Evolutionary conservation across 2,113 vertebrate species (phyloP).

Genomic region (Myrmecobius fasciatus): DNA sequence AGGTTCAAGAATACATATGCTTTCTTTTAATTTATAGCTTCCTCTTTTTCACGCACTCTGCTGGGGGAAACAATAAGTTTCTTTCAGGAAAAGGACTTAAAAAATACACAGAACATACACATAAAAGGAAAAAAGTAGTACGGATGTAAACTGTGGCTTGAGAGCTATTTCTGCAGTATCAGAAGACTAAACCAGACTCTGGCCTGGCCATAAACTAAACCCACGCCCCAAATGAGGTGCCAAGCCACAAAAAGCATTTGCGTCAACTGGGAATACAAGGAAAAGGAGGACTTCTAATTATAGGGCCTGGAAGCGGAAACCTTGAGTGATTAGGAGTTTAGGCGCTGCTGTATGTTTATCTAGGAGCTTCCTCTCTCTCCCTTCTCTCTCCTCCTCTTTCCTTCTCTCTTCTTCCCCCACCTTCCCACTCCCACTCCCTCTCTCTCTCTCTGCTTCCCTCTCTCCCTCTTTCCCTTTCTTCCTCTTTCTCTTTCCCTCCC

Average conservation of each 20-base stretch:
- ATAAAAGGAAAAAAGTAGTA: slow-evolving; percentile 85
- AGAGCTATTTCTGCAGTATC: slow-evolving; percentile 97
- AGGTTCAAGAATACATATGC: slow-evolving; percentile 71
- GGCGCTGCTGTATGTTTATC: slow-evolving; percentile 98
- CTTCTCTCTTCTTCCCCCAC: slow-evolving; percentile 61
- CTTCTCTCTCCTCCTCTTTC: slow-evolving; percentile 12
- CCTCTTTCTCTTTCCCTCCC: background rate
- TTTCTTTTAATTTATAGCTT: slow-evolving; percentile 82
- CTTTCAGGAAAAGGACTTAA: slow-evolving; percentile 79
- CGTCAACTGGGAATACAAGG: slow-evolving; percentile 98
- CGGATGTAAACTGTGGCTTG: slow-evolving; percentile 91
- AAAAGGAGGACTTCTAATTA: slow-evolving; percentile 99
- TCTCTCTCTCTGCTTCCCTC: too few relatives aligned
- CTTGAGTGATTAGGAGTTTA: slow-evolving; percentile 95
- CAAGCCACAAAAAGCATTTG: slow-evolving; percentile 99
- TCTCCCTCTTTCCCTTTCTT: background rate
- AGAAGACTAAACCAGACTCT: slow-evolving; percentile 95
- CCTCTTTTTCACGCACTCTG: slow-evolving; percentile 79
- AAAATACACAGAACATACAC: slow-evolving; percentile 79
- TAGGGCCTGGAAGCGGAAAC: slow-evolving; percentile 99
- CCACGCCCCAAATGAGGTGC: slow-evolving; percentile 99
- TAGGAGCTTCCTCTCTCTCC: slow-evolving; percentile 95
- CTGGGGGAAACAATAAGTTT: slow-evolving; percentile 77
- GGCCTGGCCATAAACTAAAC: slow-evolving; percentile 95
- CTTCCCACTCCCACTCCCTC: too few relatives aligned